Conservation (phyloP, 2,888 invertebrate species). For the Callyntrura guangdongensis region DNA sequence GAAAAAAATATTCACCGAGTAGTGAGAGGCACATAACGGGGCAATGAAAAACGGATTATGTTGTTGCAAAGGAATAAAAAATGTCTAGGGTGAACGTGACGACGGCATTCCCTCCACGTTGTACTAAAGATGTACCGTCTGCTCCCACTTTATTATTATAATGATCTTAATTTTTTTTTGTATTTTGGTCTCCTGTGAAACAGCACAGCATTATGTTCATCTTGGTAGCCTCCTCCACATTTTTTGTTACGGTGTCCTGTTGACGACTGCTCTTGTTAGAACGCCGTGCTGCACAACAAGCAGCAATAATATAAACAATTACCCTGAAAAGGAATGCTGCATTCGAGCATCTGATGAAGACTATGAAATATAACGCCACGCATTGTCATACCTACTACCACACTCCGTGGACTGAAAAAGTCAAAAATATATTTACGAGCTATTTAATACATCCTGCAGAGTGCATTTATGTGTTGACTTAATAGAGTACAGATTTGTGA, state of each 20-base stretch:
- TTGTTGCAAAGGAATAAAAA: slow-evolving; percentile 17
- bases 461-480: background rate
- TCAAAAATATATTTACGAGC: background rate
- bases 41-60: background rate
- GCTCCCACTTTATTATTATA: slow-evolving; percentile 44
- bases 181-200: background rate
- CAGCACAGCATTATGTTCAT: too few species aligned
- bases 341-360: background rate
- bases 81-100: slow-evolving; percentile 27
- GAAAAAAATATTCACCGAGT: slow-evolving; percentile 22
- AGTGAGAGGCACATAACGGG: background rate
- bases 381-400: background rate
- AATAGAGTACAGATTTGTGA: background rate
- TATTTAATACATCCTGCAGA: background rate
- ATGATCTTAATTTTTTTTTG: slow-evolving; percentile 1
- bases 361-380: slow-evolving; percentile 22
- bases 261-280: background rate
- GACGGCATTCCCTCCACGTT: slow-evolving; percentile 29
- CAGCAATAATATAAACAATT: slow-evolving; percentile 15
- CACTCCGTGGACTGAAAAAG: background rate
- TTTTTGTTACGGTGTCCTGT: background rate
- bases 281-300: background rate
- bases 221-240: slow-evolving; percentile 5
- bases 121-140: slow-evolving; percentile 31
- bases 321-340: background rate